These are phyloP conservation scores for Nannoperca australis DNA, from an alignment of 2,797 vertebrate genomes.

Conservation along the genomic window DNA sequence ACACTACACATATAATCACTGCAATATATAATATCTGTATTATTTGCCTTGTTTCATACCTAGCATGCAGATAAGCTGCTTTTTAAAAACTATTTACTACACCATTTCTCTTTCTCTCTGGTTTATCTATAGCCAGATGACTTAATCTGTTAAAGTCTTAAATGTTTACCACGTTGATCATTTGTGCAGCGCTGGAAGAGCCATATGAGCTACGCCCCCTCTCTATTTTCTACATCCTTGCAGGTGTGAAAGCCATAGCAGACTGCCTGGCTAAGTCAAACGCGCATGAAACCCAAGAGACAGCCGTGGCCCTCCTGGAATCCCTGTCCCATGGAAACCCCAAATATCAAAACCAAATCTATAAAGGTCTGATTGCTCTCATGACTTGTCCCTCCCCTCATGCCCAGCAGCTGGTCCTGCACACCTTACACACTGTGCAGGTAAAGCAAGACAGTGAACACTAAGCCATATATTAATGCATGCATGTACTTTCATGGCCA, in stretches of 20 bases:
- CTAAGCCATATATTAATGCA: not conserved
- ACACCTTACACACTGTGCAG: conserved; percentile 83
- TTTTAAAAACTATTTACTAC: not conserved
- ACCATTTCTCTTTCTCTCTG: not conserved
- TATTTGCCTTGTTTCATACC: not conserved
- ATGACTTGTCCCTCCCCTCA: conserved; percentile 80
- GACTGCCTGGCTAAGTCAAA: conserved; percentile 84
- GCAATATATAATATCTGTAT: not conserved
- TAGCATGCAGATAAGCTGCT: not conserved
- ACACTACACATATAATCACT: not conserved
- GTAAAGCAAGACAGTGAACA: conserved; percentile 50
- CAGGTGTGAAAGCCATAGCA: conserved; percentile 84
- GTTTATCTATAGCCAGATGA: not conserved
- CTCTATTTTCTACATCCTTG: not conserved
- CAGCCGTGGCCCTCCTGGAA: conserved; percentile 82
- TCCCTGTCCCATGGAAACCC: conserved; percentile 84
- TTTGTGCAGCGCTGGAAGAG: not conserved
- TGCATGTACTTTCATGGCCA: not conserved
- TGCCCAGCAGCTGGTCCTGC: conserved; percentile 85
- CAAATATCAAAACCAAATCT: conserved; percentile 88
- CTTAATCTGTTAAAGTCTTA: not conserved
- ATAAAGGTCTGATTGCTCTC: conserved; percentile 85
- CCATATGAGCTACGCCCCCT: too few species aligned
- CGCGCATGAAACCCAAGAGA: conserved; percentile 82
- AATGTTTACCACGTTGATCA: not conserved